phyloP scores from a whole-genome alignment of 2,888 invertebrate species.

The Ectemnius lituratus region DNA sequence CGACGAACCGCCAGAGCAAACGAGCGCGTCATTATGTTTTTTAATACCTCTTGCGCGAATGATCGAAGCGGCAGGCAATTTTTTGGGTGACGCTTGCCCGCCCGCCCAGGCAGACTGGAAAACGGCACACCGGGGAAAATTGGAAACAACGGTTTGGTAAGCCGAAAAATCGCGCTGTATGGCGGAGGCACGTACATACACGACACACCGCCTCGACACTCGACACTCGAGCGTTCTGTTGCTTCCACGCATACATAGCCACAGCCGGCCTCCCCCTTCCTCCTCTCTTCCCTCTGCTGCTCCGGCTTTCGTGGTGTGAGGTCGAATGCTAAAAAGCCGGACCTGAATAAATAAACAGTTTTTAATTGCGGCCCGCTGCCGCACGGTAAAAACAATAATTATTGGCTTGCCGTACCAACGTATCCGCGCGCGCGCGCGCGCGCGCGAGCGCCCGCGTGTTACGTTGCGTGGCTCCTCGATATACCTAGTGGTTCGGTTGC shows the following conservation, averaged over 20 bases:
- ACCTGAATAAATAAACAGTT: constrained; percentile 78
- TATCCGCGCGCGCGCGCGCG: constrained; percentile 39
- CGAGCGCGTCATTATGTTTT: constrained; percentile 31
- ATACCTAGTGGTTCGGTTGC: no score
- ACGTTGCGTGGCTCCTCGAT: constrained; percentile 34
- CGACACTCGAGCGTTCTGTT: no score
- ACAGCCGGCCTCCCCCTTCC: neutral
- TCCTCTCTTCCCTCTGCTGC: constrained; percentile 14
- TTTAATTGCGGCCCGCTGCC: constrained; percentile 76
- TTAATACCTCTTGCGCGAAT: constrained; percentile 27
- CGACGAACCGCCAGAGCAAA: neutral
- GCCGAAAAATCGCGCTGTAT: constrained; percentile 65
- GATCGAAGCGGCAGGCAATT: constrained; percentile 48
- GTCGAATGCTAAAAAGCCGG: constrained; percentile 74
- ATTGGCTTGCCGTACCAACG: constrained; percentile 71
- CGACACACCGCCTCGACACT: constrained; percentile 1
- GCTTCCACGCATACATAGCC: constrained; percentile 26
- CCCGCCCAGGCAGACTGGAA: constrained; percentile 45
- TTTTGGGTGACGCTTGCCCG: constrained; percentile 45
- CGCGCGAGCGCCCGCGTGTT: constrained; percentile 44
- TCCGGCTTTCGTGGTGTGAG: constrained; percentile 46
- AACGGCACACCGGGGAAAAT: constrained; percentile 59
- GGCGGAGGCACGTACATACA: constrained; percentile 28
- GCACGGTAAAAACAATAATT: constrained; percentile 77
- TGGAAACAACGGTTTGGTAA: constrained; percentile 64